phyloP scores from a whole-genome alignment of 2,888 invertebrate species.

The Stratiomys singularior region DNA sequence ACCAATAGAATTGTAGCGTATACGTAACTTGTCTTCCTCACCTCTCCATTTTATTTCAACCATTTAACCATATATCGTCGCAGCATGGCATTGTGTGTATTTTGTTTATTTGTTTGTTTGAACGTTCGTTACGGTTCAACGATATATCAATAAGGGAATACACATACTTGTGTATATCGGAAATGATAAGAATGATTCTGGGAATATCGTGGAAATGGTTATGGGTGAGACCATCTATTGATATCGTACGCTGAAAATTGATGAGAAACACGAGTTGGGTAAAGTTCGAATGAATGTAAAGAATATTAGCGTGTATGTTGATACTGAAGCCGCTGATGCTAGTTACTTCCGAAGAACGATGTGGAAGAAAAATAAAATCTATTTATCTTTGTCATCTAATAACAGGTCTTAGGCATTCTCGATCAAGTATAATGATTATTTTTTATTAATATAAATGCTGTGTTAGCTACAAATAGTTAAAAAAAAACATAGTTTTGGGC shows the following conservation, averaged over 20 bases:
- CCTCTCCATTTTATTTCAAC: no score
- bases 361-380: no score
- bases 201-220: not conserved
- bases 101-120: slow-evolving; percentile 37
- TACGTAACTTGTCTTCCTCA: no score
- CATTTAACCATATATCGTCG: no score
- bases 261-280: not conserved
- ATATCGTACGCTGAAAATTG: not conserved
- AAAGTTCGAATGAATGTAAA: not conserved
- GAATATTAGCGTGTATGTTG: not conserved
- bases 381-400: no score
- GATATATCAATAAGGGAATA: slow-evolving; percentile 35
- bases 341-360: not conserved
- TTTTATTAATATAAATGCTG: no score
- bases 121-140: slow-evolving; percentile 38
- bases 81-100: not conserved
- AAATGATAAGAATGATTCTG: not conserved
- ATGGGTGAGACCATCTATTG: not conserved
- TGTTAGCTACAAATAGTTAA: no score
- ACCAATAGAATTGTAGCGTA: no score
- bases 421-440: no score
- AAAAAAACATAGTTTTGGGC: no score
- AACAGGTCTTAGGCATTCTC: no score
- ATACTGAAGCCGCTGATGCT: not conserved
- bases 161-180: not conserved